Percentiles rank a stretch among this genome's conserved stretches.
Evolutionary conservation across 2,797 vertebrate genomes (phyloP).

Genomic region (Rhinella marina): DNA sequence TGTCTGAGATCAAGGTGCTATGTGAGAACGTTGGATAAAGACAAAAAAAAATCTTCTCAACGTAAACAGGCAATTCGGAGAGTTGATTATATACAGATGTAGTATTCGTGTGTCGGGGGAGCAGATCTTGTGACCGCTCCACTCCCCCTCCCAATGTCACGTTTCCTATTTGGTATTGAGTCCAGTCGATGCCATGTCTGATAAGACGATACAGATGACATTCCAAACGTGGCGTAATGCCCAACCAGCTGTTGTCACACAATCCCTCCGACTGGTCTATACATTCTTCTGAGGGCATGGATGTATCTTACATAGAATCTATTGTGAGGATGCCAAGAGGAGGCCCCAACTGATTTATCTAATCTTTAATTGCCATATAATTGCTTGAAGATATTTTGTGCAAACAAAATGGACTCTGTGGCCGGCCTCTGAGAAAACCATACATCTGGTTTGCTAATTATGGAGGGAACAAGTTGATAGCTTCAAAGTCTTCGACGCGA

Average conservation of each 20-base stretch:
- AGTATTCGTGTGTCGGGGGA: neutral
- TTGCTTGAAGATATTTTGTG: constrained; percentile 6
- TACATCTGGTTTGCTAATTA: constrained; percentile 55
- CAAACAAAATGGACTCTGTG: constrained; percentile 42
- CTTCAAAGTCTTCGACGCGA: constrained; percentile 12
- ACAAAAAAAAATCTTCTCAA: neutral
- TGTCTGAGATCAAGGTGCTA: constrained; percentile 40
- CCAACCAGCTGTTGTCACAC: constrained; percentile 11
- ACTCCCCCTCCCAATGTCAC: constrained; percentile 8
- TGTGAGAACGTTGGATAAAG: neutral
- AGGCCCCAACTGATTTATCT: constrained; percentile 40
- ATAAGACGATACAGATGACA: constrained; percentile 24
- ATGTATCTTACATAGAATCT: neutral
- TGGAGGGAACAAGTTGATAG: constrained; percentile 22
- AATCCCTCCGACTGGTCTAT: neutral
- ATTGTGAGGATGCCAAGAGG: constrained; percentile 26
- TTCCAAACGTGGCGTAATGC: constrained; percentile 23
- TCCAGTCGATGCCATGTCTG: constrained; percentile 29
- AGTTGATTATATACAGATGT: constrained; percentile 30
- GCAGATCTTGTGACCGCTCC: neutral
- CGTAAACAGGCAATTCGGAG: constrained; percentile 18
- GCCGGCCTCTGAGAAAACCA: constrained; percentile 8
- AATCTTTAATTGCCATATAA: constrained; percentile 29
- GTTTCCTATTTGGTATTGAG: neutral
- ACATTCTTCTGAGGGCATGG: neutral